Base-by-base conservation (phyloP, 1,140 invertebrate genomes). In the Eupristina koningsbergeri region DNA sequence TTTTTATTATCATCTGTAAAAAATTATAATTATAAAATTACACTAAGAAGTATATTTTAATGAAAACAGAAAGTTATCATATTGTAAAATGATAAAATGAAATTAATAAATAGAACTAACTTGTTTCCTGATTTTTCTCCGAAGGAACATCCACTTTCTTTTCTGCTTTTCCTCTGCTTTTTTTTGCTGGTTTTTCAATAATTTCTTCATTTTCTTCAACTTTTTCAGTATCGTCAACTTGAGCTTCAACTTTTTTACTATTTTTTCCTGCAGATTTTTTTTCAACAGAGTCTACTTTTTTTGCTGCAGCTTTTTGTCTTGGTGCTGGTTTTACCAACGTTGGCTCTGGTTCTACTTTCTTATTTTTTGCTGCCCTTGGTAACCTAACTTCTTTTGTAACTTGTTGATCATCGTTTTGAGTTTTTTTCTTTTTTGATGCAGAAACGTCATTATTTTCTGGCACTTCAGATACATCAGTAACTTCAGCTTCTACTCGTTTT, bases 281-380 rank as follows among this genome's bases (percentile, higher is more conserved):
- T 3, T 83, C 75, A 15, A 69, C 36, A 3, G 78, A 22, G 22
- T 86, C 85, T 71, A 41, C 61, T 58, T 84, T 84, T 74, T 86
- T 86, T 17, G 78, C 29, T 0, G 80, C 36, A 69, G 81, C 31
- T 61, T 77, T 78, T 50, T 58, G 69, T 34, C 47, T 84, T 47
- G 80, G 83, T 53, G 75, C 84, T 47, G 64, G 13, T 77, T 86
- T 86, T 29, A 31, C 75, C 29, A 80, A 75, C n/a, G 19, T 67
- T 22, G 81, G 45, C 81, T 86, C 85, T 9, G 71, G 58, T 63
- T 86, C 85, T 7, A 78, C 36, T 13, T 86, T 86, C 29, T 86
- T 86, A 50, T 82, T 84, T 86, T 86, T 86, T 3, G 85, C 85
- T 75, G 85, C 85, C 77, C 85, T 84, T 67, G 85, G 83, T 74